phyloP scores from a whole-genome alignment of 2,797 vertebrate genomes.

The Okamejei kenojei region DNA sequence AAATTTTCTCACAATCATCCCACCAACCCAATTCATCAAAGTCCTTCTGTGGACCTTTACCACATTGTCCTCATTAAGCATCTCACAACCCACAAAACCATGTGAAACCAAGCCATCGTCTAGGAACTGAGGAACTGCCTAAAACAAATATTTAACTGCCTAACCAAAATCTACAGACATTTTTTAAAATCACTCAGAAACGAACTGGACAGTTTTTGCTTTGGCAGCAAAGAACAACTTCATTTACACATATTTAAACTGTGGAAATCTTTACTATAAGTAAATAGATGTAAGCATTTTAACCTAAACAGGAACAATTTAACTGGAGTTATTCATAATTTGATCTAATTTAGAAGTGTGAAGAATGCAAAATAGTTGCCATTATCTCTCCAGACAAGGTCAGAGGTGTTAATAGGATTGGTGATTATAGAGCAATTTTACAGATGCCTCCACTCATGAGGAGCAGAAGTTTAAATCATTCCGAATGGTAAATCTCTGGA shows the following conservation, averaged over 20 bases:
- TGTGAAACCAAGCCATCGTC: too few relatives aligned
- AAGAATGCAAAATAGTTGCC: not conserved
- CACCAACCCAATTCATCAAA: too few relatives aligned
- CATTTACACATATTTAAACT: not conserved
- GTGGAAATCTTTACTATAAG: not conserved
- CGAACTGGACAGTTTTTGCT: not conserved
- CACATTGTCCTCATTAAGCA: too few relatives aligned
- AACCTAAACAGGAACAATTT: not conserved
- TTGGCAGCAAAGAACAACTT: not conserved
- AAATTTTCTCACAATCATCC: too few relatives aligned
- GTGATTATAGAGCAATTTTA: not conserved
- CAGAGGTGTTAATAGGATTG: not conserved
- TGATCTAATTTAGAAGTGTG: slow-evolving; percentile 4
- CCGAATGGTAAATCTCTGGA: not conserved
- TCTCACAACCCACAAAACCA: too few relatives aligned
- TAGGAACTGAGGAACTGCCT: too few relatives aligned
- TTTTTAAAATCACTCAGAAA: not conserved
- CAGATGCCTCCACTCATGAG: not conserved
- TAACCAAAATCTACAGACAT: not conserved
- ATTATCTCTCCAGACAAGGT: not conserved
- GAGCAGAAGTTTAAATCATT: not conserved
- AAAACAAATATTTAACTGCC: not conserved
- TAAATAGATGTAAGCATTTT: not conserved
- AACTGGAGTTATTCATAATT: not conserved
- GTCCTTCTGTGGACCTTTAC: too few relatives aligned